These are phyloP conservation scores for Sinocyclocheilus maitianheensis DNA, from an alignment of 2,113 vertebrate species.

Conservation along the genomic window DNA sequence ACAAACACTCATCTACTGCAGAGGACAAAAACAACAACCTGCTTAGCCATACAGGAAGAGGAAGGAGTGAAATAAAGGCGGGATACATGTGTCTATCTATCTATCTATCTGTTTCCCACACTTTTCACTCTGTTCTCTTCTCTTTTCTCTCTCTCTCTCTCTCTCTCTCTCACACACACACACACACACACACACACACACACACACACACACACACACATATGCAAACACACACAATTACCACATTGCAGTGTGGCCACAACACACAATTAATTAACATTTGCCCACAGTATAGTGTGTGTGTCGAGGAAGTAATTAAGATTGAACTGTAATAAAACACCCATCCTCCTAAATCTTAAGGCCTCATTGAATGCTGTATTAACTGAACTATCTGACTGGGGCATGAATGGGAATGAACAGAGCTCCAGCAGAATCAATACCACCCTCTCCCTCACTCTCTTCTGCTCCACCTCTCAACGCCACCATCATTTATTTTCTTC, in stretches of 20 bases:
- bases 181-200: not conserved
- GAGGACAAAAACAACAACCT: not conserved
- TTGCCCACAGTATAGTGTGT: conserved; percentile 37
- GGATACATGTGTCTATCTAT: not conserved
- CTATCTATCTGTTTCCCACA: not conserved
- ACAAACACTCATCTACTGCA: conserved; percentile 6
- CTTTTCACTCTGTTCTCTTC: too few relatives aligned
- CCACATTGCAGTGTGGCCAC: conserved; percentile 41
- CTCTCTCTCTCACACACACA: not conserved
- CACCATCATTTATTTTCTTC: conserved; percentile 68
- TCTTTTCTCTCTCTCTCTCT: not conserved
- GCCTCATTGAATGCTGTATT: conserved; percentile 39
- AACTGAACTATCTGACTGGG: conserved; percentile 68
- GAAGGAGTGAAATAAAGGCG: too few relatives aligned
- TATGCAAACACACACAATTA: conserved; percentile 7
- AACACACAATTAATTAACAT: conserved; percentile 51
- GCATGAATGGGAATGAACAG: conserved; percentile 76
- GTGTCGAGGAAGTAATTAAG: conserved; percentile 65
- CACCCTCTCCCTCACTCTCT: conserved; percentile 56
- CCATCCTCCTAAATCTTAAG: conserved; percentile 67
- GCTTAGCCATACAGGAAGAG: not conserved
- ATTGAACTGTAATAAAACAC: conserved; percentile 75
- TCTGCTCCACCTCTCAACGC: conserved; percentile 55
- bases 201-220: not conserved
- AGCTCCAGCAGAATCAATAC: conserved; percentile 74